These are phyloP conservation scores for Heteropelma amictum DNA, from an alignment of 2,888 invertebrate species.

Conservation along the genomic window DNA sequence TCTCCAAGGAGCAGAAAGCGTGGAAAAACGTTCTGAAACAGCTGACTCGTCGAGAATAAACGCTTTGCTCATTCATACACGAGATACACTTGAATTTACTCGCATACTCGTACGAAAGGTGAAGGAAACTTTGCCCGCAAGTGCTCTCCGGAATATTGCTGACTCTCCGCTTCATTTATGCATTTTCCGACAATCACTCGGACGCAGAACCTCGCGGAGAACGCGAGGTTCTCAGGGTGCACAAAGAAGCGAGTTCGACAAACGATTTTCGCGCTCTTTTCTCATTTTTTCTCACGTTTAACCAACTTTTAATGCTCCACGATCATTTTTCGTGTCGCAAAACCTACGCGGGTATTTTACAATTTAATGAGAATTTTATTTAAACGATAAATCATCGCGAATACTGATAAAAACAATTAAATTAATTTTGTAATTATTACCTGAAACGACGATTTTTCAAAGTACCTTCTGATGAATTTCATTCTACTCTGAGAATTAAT, in stretches of 20 bases:
- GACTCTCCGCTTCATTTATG: slow-evolving; percentile 14
- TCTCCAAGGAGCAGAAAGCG: slow-evolving; percentile 38
- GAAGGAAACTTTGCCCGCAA: slow-evolving; percentile 1
- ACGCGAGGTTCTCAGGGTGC: slow-evolving; percentile 8
- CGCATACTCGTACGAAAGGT: slow-evolving; percentile 10
- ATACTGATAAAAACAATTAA: too few relatives aligned
- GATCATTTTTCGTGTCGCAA: slow-evolving; percentile 8
- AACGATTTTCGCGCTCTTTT: slow-evolving; percentile 32
- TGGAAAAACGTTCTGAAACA: slow-evolving; percentile 48
- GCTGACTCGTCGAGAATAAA: slow-evolving; percentile 21
- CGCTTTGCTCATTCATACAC: slow-evolving; percentile 7
- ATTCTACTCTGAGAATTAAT: too few relatives aligned
- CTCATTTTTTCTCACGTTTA: too few relatives aligned
- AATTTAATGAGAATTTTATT: too few relatives aligned
- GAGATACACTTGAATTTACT: neutral
- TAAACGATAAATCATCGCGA: too few relatives aligned
- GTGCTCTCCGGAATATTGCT: slow-evolving; percentile 11
- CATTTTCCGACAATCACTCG: slow-evolving; percentile 33
- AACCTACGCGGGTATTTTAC: slow-evolving; percentile 17
- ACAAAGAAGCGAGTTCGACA: slow-evolving; percentile 4
- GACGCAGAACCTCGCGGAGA: slow-evolving; percentile 5
- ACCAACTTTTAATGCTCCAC: too few relatives aligned
- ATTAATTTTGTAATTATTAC: too few relatives aligned
- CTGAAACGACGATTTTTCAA: too few relatives aligned
- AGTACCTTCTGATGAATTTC: too few relatives aligned